Conservation (phyloP, 2,113 vertebrate genomes). For the Epinephelus lanceolatus region DNA sequence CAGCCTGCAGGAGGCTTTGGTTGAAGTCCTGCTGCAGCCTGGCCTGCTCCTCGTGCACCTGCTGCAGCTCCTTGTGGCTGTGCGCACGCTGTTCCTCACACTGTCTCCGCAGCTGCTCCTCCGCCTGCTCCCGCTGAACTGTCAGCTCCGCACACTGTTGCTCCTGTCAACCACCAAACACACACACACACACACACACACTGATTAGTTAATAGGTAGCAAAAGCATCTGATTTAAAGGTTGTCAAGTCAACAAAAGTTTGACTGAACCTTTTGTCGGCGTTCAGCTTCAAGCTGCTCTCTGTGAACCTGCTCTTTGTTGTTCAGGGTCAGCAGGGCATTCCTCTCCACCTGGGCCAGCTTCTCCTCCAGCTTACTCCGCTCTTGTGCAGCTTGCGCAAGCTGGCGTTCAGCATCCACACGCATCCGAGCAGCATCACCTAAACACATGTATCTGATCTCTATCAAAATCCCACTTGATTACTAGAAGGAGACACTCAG, state of each 20-base stretch:
- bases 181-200: not conserved
- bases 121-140: constrained; percentile 73
- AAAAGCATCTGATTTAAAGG: not conserved
- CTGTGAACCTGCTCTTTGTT: constrained; percentile 77
- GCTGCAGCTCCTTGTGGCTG: constrained; percentile 77
- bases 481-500: not conserved
- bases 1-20: constrained; percentile 82
- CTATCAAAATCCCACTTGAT: constrained; percentile 8
- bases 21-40: constrained; percentile 80
- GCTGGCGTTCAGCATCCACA: constrained; percentile 75
- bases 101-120: constrained; percentile 76
- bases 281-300: constrained; percentile 81
- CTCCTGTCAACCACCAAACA: constrained; percentile 75
- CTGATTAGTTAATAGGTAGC: constrained; percentile 4
- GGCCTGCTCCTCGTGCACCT: constrained; percentile 83
- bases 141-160: constrained; percentile 63
- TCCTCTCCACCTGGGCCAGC: constrained; percentile 76
- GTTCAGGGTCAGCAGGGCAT: constrained; percentile 75
- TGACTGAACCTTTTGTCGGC: constrained; percentile 80
- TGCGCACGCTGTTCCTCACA: constrained; percentile 74
- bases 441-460: constrained; percentile 52
- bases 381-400: constrained; percentile 72
- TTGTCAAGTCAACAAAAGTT: not conserved
- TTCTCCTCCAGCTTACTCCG: constrained; percentile 71
- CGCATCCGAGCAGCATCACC: constrained; percentile 74